A percentile compares a stretch with the other conserved stretches of the same genome.
Evolutionary conservation across 2,888 invertebrate genomes (phyloP).

Genomic region (Limnephilus rhombicus): DNA sequence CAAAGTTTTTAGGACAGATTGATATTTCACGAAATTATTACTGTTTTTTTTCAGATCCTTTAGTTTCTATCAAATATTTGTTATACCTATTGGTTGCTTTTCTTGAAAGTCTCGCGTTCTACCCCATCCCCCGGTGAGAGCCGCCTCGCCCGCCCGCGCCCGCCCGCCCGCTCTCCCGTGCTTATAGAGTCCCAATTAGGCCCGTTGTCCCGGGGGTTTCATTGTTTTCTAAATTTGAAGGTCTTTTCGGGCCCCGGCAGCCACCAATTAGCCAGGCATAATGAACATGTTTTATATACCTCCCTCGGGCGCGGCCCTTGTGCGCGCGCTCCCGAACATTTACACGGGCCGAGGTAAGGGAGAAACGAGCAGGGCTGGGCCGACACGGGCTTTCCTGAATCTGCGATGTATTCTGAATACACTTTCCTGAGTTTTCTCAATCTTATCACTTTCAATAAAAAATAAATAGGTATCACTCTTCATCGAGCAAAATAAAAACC

Average conservation of each 20-base stretch:
- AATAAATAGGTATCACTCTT: too few relatives aligned
- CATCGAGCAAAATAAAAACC: too few relatives aligned
- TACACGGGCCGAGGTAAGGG: conserved; percentile 17
- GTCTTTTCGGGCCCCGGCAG: conserved; percentile 71
- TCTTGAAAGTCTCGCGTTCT: conserved; percentile 2
- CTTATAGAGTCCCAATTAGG: conserved; percentile 49
- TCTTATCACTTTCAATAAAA: too few relatives aligned
- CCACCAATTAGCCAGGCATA: conserved; percentile 79
- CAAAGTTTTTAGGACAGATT: background rate
- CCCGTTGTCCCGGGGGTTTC: conserved; percentile 54
- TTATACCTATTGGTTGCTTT: background rate
- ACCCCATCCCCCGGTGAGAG: background rate
- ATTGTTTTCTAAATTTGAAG: conserved; percentile 62
- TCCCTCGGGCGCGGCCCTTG: conserved; percentile 70
- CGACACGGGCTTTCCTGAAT: background rate
- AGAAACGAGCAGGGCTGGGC: conserved; percentile 8
- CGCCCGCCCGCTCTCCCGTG: background rate
- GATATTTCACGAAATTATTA: background rate
- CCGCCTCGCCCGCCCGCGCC: background rate
- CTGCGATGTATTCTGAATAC: background rate
- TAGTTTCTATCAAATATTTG: too few relatives aligned
- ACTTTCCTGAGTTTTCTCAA: background rate
- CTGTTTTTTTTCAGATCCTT: background rate
- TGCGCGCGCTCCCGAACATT: conserved; percentile 61
- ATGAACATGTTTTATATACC: conserved; percentile 80